These are phyloP conservation scores for Pristionchus mayeri DNA, from an alignment of 2,888 invertebrate species.

Conservation along the genomic window DNA sequence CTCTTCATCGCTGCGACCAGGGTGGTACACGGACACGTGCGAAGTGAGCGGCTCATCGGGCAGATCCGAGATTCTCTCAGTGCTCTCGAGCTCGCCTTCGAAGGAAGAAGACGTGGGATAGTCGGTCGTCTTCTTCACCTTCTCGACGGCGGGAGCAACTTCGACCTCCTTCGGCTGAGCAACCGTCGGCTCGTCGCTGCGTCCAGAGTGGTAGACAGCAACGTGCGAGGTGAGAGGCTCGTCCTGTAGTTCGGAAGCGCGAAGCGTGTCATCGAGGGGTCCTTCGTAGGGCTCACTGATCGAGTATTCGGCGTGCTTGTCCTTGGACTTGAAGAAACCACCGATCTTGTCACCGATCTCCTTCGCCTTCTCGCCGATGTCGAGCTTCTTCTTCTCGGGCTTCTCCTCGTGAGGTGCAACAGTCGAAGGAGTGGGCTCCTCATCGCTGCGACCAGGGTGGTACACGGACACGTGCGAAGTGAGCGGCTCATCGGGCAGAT, in stretches of 20 bases:
- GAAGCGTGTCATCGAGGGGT: background rate
- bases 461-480: background rate
- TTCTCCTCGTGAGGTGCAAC: background rate
- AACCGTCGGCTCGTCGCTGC: background rate
- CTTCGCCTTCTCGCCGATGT: constrained; percentile 3
- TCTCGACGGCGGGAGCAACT: background rate
- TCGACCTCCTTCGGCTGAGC: background rate
- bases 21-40: background rate
- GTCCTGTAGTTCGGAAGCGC: background rate
- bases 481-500: background rate
- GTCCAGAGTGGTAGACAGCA: background rate
- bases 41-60: background rate
- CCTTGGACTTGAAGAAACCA: background rate
- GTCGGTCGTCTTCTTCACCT: background rate
- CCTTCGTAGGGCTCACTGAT: background rate
- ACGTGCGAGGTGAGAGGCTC: background rate
- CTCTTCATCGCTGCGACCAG: background rate
- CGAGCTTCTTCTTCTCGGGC: constrained; percentile 9
- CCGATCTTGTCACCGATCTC: constrained; percentile 1
- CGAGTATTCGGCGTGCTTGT: background rate
- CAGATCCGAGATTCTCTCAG: background rate
- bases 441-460: background rate
- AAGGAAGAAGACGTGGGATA: background rate
- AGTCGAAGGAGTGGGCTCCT: background rate
- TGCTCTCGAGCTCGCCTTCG: background rate